Evolutionary conservation across 2,888 invertebrate species (phyloP), one percentile per base, ranked within the genome.

Genomic region (Corythucha ciliata): DNA sequence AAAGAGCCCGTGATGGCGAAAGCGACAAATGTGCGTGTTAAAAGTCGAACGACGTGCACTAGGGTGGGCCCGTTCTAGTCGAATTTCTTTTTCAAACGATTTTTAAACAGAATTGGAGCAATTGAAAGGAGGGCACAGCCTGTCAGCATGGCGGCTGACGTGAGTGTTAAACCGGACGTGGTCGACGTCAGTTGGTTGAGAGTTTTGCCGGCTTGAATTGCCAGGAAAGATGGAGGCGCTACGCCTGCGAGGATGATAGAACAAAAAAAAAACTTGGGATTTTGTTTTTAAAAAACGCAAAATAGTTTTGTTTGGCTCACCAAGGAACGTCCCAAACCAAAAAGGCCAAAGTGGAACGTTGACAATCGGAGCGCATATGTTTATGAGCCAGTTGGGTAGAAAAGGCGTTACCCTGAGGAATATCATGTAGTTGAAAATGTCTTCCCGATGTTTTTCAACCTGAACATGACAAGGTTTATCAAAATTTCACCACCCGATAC

Each of bases 301-400:
- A 14, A 41, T 20, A 41, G 8, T 20, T 41, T n/a, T 22, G 26
- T 7, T 29, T 40, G 47, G 64, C 75, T 72, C 66, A 83, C 84
- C 90, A 58, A 97, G 75, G 69, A 98, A 96, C 54, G 98, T 98
- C 58, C 98, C 98, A 52, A 92, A 66, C 58, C 89, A 90, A 72
- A 99, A 98, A 54, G 91, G 90, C 58, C 78, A 65, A 55, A 97
- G 69, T 1, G 96, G 94, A 29, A 99, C 96, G 61, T 93, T 92
- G 63, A 98, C 86, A 29, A 99, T 88, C 33, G 98, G 98, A 57
- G 96, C 89, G 0, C 90, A 83, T 66, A 98, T 77, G 71, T 96
- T 96, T 59, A 96, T 96, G 69, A 98, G 96, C 98, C 98, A 98
- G 70, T 99, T 98, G 6, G 98, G 98, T 63, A 98, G 73, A 66